Evolutionary conservation across 2,113 vertebrate species (phyloP), one percentile per base, ranked within the genome.

Genomic region (Etheostoma cragini): DNA sequence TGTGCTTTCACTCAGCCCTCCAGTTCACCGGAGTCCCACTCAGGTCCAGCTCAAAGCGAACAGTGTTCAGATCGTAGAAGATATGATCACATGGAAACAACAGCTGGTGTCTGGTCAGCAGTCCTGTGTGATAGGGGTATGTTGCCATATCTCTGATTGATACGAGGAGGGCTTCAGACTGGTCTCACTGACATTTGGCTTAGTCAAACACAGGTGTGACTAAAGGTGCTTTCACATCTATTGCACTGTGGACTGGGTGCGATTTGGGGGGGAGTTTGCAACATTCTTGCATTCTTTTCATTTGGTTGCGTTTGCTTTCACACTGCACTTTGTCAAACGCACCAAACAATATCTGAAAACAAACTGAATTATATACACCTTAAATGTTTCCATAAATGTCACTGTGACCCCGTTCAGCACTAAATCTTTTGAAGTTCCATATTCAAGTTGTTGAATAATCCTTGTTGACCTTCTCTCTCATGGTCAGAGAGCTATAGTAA

Each of bases 391-490:
- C 35, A 38, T 8, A 62, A 38, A 35, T 35, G 17, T 35, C 38
- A 35, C 56, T 15, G 35, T 61, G 69, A 78, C 50, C 49, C 10
- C 19, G 45, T 11, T 24, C 21, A 19, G 24, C 38, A 16, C 15
- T 8, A 7, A 49, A 60, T 67, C 42, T 76, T 63, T 26, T 22
- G 26, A 45, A 30, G 7, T 72, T 75, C 21, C 35, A 33, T 35
- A 11, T 24, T 74, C 4, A 35, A 30, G 42, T 58, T 26, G 42
- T 10, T 35, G 57, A 62, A 38, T 46, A 22, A 50, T 70, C 71
- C 6, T 16, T 5, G 22, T 49, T 56, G 71, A 85, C 82, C 60
- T 62, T 84, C 22, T 52, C 17, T 78, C 47, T n/a, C 26, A 42
- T 13, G 24, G 24, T 47, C 60, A 50, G 6, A 70, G 15, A 80